Evolutionary conservation across 2,113 vertebrate species (phyloP).

Genomic region (Leucosticte australis): DNA sequence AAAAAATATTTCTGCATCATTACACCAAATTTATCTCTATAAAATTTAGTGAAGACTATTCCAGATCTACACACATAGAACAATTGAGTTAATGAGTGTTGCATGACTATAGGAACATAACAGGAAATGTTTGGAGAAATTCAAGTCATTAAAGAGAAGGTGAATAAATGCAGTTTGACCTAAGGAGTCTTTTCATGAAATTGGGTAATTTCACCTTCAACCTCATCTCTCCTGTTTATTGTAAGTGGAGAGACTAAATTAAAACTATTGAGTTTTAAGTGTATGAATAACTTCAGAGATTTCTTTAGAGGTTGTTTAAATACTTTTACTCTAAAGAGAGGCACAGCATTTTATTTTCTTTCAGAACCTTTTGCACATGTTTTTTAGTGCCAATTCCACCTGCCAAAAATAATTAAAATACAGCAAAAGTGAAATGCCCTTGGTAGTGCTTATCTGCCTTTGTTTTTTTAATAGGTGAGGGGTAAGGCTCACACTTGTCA

Average conservation of each 20-base stretch:
- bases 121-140: not conserved
- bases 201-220: not conserved
- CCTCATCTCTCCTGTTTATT: not conserved
- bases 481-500: not conserved
- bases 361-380: not conserved
- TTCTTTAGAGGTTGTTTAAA: slow-evolving; percentile 4
- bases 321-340: not conserved
- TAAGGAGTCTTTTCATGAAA: not conserved
- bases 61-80: not conserved
- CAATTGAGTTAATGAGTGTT: slow-evolving; percentile 21
- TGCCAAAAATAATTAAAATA: slow-evolving; percentile 10
- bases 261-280: not conserved
- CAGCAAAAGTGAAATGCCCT: not conserved
- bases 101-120: not conserved
- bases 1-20: not conserved
- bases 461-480: not conserved
- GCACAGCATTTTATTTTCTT: not conserved
- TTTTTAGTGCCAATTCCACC: not conserved
- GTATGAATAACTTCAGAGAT: not conserved
- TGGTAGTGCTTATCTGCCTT: not conserved
- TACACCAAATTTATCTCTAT: not conserved
- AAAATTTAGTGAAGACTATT: not conserved
- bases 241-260: not conserved
- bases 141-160: not conserved
- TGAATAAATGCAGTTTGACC: slow-evolving; percentile 13